phyloP scores from a whole-genome alignment of 2,113 vertebrate genomes.

The Maccullochella peelii region DNA sequence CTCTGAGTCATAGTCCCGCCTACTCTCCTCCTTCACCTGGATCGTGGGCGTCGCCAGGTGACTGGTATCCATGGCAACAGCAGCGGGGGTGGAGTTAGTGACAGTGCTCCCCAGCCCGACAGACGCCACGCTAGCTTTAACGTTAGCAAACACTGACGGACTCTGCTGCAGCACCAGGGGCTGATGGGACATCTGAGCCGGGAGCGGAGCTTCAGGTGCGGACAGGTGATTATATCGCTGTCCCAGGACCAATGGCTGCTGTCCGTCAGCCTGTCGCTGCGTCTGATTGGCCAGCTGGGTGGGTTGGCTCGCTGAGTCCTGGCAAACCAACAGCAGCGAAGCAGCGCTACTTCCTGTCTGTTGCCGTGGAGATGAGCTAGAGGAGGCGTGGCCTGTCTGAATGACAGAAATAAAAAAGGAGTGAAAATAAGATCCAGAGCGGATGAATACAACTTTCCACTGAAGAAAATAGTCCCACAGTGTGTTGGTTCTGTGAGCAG shows the following conservation, averaged over 20 bases:
- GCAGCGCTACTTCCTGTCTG: slow-evolving; percentile 32
- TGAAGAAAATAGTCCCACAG: not conserved
- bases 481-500: no score
- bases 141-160: not conserved
- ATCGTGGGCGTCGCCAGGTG: not conserved
- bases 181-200: slow-evolving; percentile 6
- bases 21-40: slow-evolving; percentile 78
- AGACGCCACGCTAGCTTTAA: not conserved
- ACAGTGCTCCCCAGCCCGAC: not conserved
- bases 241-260: slow-evolving; percentile 3
- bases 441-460: not conserved
- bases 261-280: slow-evolving; percentile 8
- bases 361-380: slow-evolving; percentile 44
- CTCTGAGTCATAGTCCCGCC: slow-evolving; percentile 42
- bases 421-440: not conserved
- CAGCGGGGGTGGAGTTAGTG: not conserved
- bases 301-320: not conserved
- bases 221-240: not conserved
- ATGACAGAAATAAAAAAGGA: not conserved
- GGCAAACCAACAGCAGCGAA: slow-evolving; percentile 54
- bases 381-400: slow-evolving; percentile 54
- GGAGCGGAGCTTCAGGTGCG: slow-evolving; percentile 8
- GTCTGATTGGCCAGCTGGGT: slow-evolving; percentile 38
- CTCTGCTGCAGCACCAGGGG: slow-evolving; percentile 13
- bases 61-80: slow-evolving; percentile 37